These are phyloP conservation scores for Arvicanthis niloticus DNA, from an alignment of 2,113 vertebrate species.

Conservation along the genomic window DNA sequence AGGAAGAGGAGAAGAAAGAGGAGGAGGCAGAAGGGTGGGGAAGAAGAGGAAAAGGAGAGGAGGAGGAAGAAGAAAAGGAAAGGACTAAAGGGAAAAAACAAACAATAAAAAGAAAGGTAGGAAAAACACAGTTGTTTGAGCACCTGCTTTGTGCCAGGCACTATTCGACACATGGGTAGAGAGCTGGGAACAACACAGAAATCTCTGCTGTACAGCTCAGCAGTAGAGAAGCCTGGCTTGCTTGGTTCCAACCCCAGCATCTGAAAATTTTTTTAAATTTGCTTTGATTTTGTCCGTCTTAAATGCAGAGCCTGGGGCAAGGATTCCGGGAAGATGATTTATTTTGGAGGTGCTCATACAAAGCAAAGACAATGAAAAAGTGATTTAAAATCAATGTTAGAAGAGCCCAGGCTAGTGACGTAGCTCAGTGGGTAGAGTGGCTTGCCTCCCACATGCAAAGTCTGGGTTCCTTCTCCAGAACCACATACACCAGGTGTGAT, in stretches of 20 bases:
- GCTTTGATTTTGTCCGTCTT: background rate
- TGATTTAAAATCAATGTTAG: background rate
- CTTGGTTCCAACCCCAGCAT: background rate
- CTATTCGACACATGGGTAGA: background rate
- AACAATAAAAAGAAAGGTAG: background rate
- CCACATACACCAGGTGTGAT: background rate
- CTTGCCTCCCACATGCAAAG: background rate
- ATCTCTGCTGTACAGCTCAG: background rate
- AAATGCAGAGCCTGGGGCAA: constrained; percentile 26
- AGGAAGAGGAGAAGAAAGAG: background rate
- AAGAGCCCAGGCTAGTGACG: background rate
- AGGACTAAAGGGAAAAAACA: background rate
- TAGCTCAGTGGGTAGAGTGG: background rate
- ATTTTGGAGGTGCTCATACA: background rate
- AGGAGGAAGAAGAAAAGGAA: too few relatives aligned
- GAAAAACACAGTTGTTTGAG: background rate
- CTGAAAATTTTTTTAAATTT: background rate
- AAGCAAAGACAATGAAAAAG: background rate
- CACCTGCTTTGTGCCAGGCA: background rate
- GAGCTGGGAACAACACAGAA: background rate
- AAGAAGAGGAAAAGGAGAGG: too few relatives aligned
- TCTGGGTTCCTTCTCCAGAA: background rate
- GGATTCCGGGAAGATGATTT: background rate
- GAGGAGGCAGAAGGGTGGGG: too few relatives aligned
- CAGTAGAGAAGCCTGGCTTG: background rate